Evolutionary conservation across 2,113 vertebrate genomes (phyloP).

Genomic region (Physeter macrocephalus): DNA sequence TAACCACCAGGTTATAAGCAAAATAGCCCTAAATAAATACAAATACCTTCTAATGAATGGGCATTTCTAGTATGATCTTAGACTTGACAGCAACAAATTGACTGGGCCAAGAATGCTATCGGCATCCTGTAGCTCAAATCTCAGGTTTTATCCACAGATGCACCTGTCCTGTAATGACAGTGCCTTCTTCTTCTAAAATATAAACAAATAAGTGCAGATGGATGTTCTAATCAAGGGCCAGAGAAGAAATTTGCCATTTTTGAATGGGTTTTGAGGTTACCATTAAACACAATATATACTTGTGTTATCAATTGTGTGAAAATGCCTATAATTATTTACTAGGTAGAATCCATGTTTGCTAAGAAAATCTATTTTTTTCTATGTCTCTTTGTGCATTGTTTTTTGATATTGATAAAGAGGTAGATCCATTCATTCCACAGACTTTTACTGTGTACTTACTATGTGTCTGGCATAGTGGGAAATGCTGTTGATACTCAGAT

Average conservation of each 20-base stretch:
- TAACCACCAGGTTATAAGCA: not conserved
- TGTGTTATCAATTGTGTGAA: not conserved
- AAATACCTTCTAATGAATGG: not conserved
- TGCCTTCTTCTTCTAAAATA: not conserved
- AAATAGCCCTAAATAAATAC: not conserved
- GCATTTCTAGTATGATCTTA: not conserved
- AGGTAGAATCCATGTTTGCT: not conserved
- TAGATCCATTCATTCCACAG: not conserved
- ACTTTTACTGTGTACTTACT: not conserved
- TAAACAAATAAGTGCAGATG: not conserved
- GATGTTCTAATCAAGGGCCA: not conserved
- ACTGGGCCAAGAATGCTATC: not conserved
- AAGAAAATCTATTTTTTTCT: not conserved
- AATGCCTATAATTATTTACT: not conserved
- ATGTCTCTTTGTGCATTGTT: not conserved
- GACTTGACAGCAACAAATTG: not conserved
- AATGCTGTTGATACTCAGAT: not conserved
- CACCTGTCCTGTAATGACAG: accelerated
- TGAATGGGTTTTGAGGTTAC: not conserved
- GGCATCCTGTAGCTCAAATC: not conserved
- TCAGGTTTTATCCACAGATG: not conserved
- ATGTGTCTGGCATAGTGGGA: not conserved
- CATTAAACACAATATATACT: not conserved
- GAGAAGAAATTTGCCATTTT: not conserved
- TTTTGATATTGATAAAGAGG: not conserved